Evolutionary conservation across 2,797 vertebrate genomes (phyloP).

Genomic region (Falco concolor): DNA sequence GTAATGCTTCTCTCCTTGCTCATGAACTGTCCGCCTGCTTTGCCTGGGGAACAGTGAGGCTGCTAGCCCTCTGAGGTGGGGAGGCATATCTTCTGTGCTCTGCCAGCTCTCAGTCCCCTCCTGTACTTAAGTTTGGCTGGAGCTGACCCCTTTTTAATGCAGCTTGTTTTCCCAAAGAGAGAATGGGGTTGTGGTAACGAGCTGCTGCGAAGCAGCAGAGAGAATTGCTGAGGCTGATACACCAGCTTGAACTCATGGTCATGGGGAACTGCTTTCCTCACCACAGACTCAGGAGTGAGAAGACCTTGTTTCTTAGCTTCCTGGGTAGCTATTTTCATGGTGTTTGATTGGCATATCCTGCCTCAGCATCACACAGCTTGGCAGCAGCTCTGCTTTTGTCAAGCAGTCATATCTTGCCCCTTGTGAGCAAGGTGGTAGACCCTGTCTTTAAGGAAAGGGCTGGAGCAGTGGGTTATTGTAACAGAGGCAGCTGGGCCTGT

Average conservation of each 20-base stretch:
- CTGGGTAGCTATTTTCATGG: neutral
- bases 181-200: neutral
- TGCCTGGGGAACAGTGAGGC: neutral
- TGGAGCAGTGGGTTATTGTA: neutral
- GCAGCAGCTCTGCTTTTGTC: neutral
- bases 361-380: neutral
- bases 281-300: neutral
- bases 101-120: neutral
- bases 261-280: neutral
- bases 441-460: neutral
- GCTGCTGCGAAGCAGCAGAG: neutral
- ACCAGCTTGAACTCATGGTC: neutral
- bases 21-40: rapidly evolving
- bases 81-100: neutral
- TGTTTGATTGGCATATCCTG: neutral
- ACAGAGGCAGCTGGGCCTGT: rapidly evolving
- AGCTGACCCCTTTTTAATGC: neutral
- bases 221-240: neutral
- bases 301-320: neutral
- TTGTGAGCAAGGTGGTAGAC: neutral
- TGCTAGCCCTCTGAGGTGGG: neutral
- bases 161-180: neutral
- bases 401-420: neutral
- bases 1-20: neutral
- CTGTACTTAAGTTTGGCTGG: neutral